phyloP scores from a whole-genome alignment of 2,888 invertebrate genomes.

The Plagodis pulveraria region DNA sequence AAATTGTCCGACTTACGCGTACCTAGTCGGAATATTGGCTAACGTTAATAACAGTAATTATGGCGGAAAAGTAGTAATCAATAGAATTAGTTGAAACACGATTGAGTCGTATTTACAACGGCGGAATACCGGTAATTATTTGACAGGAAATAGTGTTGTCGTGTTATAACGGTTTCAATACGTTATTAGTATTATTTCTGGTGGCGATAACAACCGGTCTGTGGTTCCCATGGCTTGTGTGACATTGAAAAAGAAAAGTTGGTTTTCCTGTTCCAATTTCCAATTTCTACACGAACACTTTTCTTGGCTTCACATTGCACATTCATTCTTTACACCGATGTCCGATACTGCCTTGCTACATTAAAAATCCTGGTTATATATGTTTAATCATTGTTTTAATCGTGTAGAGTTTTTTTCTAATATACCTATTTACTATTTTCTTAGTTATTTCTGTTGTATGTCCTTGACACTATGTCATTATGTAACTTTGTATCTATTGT shows the following conservation, averaged over 20 bases:
- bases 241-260: slow-evolving; percentile 27
- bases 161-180: slow-evolving; percentile 31
- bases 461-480: too few species aligned
- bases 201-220: slow-evolving; percentile 14
- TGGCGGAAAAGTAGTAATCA: slow-evolving; percentile 39
- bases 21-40: slow-evolving; percentile 31
- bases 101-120: slow-evolving; percentile 39
- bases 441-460: too few species aligned
- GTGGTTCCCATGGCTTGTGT: slow-evolving; percentile 15
- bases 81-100: slow-evolving; percentile 42
- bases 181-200: slow-evolving; percentile 24
- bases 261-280: slow-evolving; percentile 26
- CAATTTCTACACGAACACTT: slow-evolving; percentile 5
- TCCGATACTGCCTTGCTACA: too few species aligned
- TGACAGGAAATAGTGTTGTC: slow-evolving; percentile 53
- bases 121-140: slow-evolving; percentile 39
- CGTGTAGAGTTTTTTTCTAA: too few species aligned
- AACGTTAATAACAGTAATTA: slow-evolving; percentile 37
- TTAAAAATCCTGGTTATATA: too few species aligned
- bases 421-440: too few species aligned
- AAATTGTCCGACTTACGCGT: slow-evolving; percentile 23
- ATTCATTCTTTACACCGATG: too few species aligned
- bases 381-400: too few species aligned
- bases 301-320: neutral
- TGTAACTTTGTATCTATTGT: too few species aligned